A percentile compares a stretch with the other conserved stretches of the same genome.
Conservation (phyloP, 2,113 vertebrate species). For the Myocastor coypus region DNA sequence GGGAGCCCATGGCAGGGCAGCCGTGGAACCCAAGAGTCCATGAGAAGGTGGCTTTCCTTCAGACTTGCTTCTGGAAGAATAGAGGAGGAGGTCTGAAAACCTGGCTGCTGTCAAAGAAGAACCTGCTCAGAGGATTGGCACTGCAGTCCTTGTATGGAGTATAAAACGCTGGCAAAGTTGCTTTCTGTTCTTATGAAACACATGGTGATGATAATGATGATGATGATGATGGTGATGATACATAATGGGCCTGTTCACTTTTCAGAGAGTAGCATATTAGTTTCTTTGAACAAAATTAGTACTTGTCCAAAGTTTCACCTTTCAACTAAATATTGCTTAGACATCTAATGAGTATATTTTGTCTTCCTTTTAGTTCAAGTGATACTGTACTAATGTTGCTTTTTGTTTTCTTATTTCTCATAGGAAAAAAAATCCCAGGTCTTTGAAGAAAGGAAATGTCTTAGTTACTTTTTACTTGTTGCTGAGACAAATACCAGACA, state of each 20-base stretch:
- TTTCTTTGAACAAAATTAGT: slow-evolving; percentile 55
- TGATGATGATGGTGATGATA: too few relatives aligned
- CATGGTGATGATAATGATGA: too few relatives aligned
- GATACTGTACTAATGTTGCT: background rate
- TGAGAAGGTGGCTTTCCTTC: background rate
- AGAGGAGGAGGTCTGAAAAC: background rate
- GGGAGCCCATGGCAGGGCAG: background rate
- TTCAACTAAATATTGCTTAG: slow-evolving; percentile 66
- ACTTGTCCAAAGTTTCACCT: slow-evolving; percentile 62
- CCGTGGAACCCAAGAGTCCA: background rate
- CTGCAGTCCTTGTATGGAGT: background rate
- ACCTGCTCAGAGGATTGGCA: background rate
- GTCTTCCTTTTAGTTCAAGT: slow-evolving; percentile 32
- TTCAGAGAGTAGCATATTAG: slow-evolving; percentile 54
- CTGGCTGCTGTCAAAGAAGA: background rate
- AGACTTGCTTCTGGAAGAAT: background rate
- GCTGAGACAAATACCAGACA: too few relatives aligned
- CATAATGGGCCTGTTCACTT: slow-evolving; percentile 57
- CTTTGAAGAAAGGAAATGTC: slow-evolving; percentile 77
- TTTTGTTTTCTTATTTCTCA: slow-evolving; percentile 64
- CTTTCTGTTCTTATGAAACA: background rate
- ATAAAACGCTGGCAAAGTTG: background rate
- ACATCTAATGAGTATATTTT: background rate
- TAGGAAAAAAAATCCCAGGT: background rate
- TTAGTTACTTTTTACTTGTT: too few relatives aligned